phyloP scores from a whole-genome alignment of 1,140 invertebrate genomes.

The Drosophila orosa region DNA sequence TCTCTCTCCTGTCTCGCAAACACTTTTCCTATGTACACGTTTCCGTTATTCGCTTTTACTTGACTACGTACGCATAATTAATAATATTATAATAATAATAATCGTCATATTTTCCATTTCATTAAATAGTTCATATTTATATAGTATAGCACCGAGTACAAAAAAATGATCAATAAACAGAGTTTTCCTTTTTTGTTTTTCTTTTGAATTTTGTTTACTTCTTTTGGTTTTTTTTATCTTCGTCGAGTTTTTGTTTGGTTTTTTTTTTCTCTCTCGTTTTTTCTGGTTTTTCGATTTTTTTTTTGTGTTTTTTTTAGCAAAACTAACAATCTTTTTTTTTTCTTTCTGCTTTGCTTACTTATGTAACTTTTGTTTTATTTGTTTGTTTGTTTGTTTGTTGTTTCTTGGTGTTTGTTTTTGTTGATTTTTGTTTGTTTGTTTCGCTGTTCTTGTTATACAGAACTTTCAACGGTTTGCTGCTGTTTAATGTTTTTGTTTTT shows the following conservation, averaged over 20 bases:
- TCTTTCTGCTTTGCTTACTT: slow-evolving; percentile 25
- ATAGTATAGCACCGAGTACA: slow-evolving; percentile 83
- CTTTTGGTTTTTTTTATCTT: slow-evolving; percentile 11
- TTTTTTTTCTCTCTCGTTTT: slow-evolving; percentile 13
- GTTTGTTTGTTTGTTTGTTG: slow-evolving; percentile 9
- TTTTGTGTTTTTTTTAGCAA: slow-evolving; percentile 37
- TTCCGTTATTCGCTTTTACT: slow-evolving; percentile 58
- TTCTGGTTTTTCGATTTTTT: slow-evolving; percentile 9
- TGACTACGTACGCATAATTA: slow-evolving; percentile 78
- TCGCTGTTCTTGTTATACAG: slow-evolving; percentile 49
- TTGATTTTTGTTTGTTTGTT: slow-evolving; percentile 16
- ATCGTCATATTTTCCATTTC: slow-evolving; percentile 49
- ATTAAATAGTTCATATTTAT: slow-evolving; percentile 81
- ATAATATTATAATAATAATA: slow-evolving; percentile 62
- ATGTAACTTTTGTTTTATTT: slow-evolving; percentile 29
- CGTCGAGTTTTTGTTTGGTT: not conserved
- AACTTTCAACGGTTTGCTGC: slow-evolving; percentile 35
- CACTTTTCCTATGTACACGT: slow-evolving; percentile 47
- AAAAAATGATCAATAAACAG: slow-evolving; percentile 80
- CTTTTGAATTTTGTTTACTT: slow-evolving; percentile 46
- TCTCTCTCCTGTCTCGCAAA: slow-evolving; percentile 26
- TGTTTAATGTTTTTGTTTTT: slow-evolving; percentile 20
- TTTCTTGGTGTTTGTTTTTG: slow-evolving; percentile 28
- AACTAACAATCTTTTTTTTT: slow-evolving; percentile 38
- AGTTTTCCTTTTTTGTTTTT: slow-evolving; percentile 63